Conservation (phyloP, 2,888 invertebrate species). For the Cyrtodaria siliqua region DNA sequence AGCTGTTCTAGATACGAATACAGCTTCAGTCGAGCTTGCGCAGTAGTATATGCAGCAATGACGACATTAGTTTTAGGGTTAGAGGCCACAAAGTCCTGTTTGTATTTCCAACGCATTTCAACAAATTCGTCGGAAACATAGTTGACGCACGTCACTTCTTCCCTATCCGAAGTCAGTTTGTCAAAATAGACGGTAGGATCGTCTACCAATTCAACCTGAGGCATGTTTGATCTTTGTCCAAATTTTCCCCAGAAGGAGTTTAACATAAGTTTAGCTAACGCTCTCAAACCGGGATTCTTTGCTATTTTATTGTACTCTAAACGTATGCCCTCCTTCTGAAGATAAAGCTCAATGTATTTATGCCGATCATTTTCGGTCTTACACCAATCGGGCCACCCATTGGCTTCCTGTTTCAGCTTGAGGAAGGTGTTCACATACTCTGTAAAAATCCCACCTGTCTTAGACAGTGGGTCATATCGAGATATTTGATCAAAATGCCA, state of each 20-base stretch:
- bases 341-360: constrained; percentile 7
- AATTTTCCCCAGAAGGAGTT: constrained; percentile 65
- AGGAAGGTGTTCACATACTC: constrained; percentile 58
- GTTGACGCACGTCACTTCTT: constrained; percentile 36
- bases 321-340: constrained; percentile 34
- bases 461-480: constrained; percentile 19
- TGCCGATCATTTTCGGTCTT: not conserved
- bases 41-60: constrained; percentile 24
- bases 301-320: constrained; percentile 36
- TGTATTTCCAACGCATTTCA: constrained; percentile 35
- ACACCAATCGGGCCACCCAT: constrained; percentile 41
- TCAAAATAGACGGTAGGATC: constrained; percentile 40
- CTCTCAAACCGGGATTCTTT: constrained; percentile 37
- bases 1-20: constrained; percentile 18
- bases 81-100: constrained; percentile 75
- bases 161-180: constrained; percentile 38
- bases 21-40: constrained; percentile 32
- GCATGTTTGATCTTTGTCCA: constrained; percentile 48
- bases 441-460: constrained; percentile 70
- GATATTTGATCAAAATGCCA: constrained; percentile 49
- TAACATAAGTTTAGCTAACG: constrained; percentile 53
- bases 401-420: constrained; percentile 70
- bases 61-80: constrained; percentile 25
- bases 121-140: constrained; percentile 47
- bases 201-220: constrained; percentile 25